Conservation (phyloP, 2,113 vertebrate species). For the Ptyas mucosa region DNA sequence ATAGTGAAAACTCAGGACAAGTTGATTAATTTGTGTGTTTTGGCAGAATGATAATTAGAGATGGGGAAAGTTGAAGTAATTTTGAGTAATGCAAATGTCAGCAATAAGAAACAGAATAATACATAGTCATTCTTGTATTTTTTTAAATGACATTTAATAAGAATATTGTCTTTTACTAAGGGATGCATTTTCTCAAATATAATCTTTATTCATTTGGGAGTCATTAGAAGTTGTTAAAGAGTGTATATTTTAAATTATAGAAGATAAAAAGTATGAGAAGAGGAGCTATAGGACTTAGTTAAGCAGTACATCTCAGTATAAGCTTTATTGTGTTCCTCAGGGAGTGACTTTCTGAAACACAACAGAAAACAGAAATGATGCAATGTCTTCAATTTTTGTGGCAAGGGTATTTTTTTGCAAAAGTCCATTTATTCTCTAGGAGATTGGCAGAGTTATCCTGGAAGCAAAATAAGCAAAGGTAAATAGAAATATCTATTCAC, state of each 20-base stretch:
- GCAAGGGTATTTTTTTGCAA: background rate
- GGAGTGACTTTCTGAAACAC: background rate
- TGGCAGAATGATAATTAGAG: background rate
- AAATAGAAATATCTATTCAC: background rate
- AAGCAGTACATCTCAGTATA: background rate
- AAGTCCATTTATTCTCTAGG: background rate
- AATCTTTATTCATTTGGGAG: background rate
- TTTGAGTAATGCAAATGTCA: background rate
- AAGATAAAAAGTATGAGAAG: background rate
- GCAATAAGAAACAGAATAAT: background rate
- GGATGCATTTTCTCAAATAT: background rate
- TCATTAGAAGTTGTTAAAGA: background rate
- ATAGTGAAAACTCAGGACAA: background rate
- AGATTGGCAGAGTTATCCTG: background rate
- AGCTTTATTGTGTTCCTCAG: background rate
- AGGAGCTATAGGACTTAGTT: background rate
- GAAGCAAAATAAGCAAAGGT: background rate
- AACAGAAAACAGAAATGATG: background rate
- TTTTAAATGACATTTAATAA: background rate
- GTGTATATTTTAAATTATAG: background rate
- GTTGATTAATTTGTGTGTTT: background rate
- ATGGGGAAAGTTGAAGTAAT: background rate
- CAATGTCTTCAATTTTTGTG: background rate
- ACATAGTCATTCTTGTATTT: background rate
- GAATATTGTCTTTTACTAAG: background rate